Base-by-base conservation (phyloP, 2,888 invertebrate genomes). In the Tipula unca region DNA sequence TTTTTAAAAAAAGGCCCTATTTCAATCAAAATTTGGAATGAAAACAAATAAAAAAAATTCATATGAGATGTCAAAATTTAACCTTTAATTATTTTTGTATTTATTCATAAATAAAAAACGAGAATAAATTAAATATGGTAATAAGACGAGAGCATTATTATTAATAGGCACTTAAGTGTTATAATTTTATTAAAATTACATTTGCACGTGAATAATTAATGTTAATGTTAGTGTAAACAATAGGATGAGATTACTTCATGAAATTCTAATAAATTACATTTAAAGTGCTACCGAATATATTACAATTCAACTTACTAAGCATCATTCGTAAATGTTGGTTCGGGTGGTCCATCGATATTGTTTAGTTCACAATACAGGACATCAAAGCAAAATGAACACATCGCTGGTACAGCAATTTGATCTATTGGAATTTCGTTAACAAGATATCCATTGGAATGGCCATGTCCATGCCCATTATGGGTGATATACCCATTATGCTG, bases 381-480 rank as follows among this genome's bases (percentile, higher is more conserved):
- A 92, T 99, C 99, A 93, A 99, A 99, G 94, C 99, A 99, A 93
- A 96, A 99, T 93, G 96, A 97, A 91, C 98, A 98, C 99, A 99
- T 99, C 91, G 99, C 98, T 87, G 96, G 95, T 91, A 95, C 94
- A 88, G 96, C 97, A 88, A 98, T 95, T 90, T 88, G 89, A 10
- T 89, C 89, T 85, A 89, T 82, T 0, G 88, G 89, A n/a, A 42
- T 13, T 6, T 87, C 87, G 85, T 87, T 88, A 32, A 84, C 69
- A 25, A 85, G 42, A 29, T 86, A 86, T 85, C 87, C 87, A 32
- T 82, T 85, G 14, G 87, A 88, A 82, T 90, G 89, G 2, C 92
- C 91, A 88, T 93, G 93, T 87, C 90, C 90, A 87, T 91, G 89
- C 86, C 88, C 87, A 82, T 85, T 48, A 20, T 82, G 82, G 42